Evolutionary conservation across 2,797 vertebrate species (phyloP).

Genomic region (Bovichtus diacanthus): DNA sequence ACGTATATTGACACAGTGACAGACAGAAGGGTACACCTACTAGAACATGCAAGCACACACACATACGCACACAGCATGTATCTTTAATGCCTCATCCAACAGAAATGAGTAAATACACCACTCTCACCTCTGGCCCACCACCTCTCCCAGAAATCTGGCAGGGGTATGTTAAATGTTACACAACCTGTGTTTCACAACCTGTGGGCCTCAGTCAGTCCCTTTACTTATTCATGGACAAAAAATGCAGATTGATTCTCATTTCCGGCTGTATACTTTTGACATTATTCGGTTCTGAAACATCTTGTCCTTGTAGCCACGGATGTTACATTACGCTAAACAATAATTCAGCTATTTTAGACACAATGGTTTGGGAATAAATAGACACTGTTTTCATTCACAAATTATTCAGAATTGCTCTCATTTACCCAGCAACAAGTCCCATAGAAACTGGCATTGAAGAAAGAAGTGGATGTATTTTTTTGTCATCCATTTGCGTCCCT

Average conservation of each 20-base stretch:
- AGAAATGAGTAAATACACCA: constrained; percentile 64
- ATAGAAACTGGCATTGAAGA: constrained; percentile 16
- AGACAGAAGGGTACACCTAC: constrained; percentile 29
- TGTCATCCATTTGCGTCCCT: constrained; percentile 16
- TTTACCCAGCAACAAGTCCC: constrained; percentile 30
- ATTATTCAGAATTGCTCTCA: constrained; percentile 27
- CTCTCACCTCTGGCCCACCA: constrained; percentile 66
- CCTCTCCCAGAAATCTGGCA: constrained; percentile 67
- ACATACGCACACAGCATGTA: constrained; percentile 35
- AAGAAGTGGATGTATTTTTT: constrained; percentile 15
- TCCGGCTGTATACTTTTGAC: constrained; percentile 27
- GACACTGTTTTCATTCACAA: constrained; percentile 29
- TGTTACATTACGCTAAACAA: constrained; percentile 39
- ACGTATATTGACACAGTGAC: constrained; percentile 42
- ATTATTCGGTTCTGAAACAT: constrained; percentile 34
- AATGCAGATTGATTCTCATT: constrained; percentile 57
- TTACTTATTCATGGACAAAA: constrained; percentile 66
- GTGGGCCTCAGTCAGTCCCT: constrained; percentile 64
- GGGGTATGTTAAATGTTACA: constrained; percentile 73
- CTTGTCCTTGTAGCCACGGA: constrained; percentile 17
- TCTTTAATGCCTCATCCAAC: constrained; percentile 67
- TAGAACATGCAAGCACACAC: constrained; percentile 36
- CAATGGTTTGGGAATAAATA: constrained; percentile 15
- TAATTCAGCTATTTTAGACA: constrained; percentile 38
- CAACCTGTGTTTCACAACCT: constrained; percentile 76